Evolutionary conservation across 2,113 vertebrate species (phyloP).

Genomic region (Cygnus atratus): DNA sequence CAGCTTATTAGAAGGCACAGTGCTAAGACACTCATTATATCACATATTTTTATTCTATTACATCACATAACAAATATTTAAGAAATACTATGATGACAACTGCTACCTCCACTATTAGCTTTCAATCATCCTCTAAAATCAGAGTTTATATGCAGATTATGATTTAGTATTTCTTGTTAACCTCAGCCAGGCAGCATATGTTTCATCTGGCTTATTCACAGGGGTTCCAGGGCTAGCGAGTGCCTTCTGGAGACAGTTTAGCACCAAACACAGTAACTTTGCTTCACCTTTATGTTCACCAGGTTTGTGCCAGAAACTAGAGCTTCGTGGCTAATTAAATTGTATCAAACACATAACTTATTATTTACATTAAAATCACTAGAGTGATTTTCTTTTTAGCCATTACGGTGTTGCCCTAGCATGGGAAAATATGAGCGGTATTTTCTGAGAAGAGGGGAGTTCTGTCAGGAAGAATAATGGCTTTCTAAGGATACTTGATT

Average conservation of each 20-base stretch:
- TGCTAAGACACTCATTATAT: not conserved
- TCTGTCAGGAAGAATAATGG: not conserved
- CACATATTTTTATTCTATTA: not conserved
- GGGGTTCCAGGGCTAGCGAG: not conserved
- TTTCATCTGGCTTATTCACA: not conserved
- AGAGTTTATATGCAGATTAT: not conserved
- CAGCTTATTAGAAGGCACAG: not conserved
- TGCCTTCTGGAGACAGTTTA: not conserved
- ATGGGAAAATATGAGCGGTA: not conserved
- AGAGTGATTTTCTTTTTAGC: slow-evolving; percentile 5
- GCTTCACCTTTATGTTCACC: not conserved
- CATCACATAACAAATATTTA: not conserved
- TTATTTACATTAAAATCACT: slow-evolving; percentile 38
- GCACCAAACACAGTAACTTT: not conserved
- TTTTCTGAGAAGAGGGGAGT: slow-evolving; percentile 8
- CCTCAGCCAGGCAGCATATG: not conserved
- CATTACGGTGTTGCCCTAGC: not conserved
- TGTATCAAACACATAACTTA: slow-evolving; percentile 1
- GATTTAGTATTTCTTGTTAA: slow-evolving; percentile 3
- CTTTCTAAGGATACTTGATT: slow-evolving; percentile 1
- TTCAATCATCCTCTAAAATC: not conserved
- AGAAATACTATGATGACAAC: not conserved
- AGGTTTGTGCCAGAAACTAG: not conserved
- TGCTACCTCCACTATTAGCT: not conserved
- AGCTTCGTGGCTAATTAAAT: not conserved